Evolutionary conservation across 2,113 vertebrate species (phyloP).

Genomic region (Zosterops japonicus): DNA sequence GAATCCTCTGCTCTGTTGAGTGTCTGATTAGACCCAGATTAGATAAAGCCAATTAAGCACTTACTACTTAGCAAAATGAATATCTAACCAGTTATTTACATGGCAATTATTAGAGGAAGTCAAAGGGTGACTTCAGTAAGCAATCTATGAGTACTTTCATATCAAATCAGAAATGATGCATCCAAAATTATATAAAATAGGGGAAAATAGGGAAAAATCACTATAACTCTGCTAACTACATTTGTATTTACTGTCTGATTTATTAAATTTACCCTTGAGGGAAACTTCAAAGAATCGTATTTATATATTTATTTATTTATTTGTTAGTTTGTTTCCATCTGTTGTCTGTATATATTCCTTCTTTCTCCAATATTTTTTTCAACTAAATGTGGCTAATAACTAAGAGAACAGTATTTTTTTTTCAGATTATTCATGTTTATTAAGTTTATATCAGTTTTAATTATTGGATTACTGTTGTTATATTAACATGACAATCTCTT

Average conservation of each 20-base stretch:
- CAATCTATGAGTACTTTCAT: neutral
- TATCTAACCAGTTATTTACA: neutral
- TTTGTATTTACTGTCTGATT: neutral
- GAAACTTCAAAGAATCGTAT: accelerated
- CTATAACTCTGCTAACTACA: neutral
- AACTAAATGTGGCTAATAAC: neutral
- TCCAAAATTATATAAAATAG: neutral
- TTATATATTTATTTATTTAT: neutral
- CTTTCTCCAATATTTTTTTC: neutral
- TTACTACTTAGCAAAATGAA: neutral
- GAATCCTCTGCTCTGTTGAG: neutral
- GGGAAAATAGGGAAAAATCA: neutral
- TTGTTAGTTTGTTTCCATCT: neutral
- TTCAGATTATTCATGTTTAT: neutral
- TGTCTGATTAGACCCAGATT: neutral
- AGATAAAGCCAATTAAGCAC: neutral
- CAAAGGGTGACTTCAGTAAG: neutral
- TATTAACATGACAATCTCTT: neutral
- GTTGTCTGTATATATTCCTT: neutral
- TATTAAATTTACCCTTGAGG: neutral
- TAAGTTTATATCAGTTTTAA: neutral
- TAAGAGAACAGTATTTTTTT: neutral
- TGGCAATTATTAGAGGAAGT: neutral
- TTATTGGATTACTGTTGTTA: neutral
- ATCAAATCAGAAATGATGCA: neutral